Percentiles rank a stretch among this genome's conserved stretches.
phyloP scores from a whole-genome alignment of 2,113 vertebrate species.

The Apodemus sylvaticus region DNA sequence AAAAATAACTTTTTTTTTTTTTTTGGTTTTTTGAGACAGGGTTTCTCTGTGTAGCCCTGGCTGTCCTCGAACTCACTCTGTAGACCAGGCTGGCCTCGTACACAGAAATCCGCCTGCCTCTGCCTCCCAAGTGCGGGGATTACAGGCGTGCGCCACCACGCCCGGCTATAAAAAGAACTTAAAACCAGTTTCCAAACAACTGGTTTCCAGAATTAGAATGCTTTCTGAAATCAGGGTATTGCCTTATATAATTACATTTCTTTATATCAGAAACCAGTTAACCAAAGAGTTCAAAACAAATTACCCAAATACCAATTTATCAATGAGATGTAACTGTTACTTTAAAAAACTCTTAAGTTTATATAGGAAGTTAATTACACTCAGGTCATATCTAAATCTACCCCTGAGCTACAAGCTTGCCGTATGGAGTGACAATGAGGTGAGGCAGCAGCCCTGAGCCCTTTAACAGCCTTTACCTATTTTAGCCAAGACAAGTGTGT shows the following conservation, averaged over 20 bases:
- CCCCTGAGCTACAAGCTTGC: constrained; percentile 81
- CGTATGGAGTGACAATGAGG: constrained; percentile 31
- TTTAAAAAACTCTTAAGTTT: constrained; percentile 4
- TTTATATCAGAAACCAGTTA: constrained; percentile 43
- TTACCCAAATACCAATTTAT: constrained; percentile 30
- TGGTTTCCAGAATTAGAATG: constrained; percentile 68
- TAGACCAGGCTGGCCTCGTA: too few relatives aligned
- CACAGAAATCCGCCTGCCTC: too few relatives aligned
- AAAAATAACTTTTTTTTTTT: constrained; percentile 22
- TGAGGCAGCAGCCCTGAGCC: constrained; percentile 29
- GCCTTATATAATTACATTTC: background rate
- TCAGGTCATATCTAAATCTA: constrained; percentile 60
- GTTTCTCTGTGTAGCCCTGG: too few relatives aligned
- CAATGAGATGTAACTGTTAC: background rate
- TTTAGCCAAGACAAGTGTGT: constrained; percentile 47
- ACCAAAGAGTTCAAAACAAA: constrained; percentile 60
- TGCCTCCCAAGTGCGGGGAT: too few relatives aligned
- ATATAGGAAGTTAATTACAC: constrained; percentile 36
- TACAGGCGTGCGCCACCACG: too few relatives aligned
- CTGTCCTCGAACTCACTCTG: too few relatives aligned
- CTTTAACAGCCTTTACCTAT: constrained; percentile 23
- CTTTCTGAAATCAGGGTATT: constrained; percentile 55
- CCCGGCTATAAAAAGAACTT: constrained; percentile 38
- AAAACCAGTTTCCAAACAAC: constrained; percentile 6
- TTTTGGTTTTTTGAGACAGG: too few relatives aligned